Base-by-base conservation (phyloP, 2,888 invertebrate species). In the Oscheius sp. region DNA sequence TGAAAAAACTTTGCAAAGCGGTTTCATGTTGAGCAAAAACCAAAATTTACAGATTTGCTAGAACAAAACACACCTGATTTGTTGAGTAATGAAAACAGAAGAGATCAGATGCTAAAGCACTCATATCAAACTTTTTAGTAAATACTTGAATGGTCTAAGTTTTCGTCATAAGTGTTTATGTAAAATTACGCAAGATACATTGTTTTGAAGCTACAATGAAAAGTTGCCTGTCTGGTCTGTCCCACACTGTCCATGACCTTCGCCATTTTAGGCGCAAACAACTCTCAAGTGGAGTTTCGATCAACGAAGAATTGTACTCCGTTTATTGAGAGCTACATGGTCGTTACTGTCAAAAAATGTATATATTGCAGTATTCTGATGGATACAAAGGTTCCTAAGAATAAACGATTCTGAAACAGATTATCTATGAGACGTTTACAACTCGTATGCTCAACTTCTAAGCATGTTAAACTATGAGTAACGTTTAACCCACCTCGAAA, bases 231-330 rank as follows among this genome's bases (percentile, higher is more conserved):
- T 7, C 68, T 53, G 68, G 68, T 68, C 53, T 33, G 21, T 35
- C 13, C 55, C 53, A n/a, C 32, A 11, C 48, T 33, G 55, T 68
- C 68, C 68, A 68, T 68, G 68, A 68, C 68, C 68, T 68, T 68
- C 53, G 55, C 68, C 68, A 68, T 68, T 68, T 68, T 68, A 68
- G 68, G 53, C 68, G 55, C 68, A 68, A 68, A 68, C 68, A 68
- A 51, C 53, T 68, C 55, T 68, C 55, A 35, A 68, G 68, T 68
- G 68, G 65, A 55, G 42, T 63, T 63, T 63, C 63, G n/a, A 47
- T 47, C 42, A 63, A 37, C 47, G 63, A 48, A n/a, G 48, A 63
- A 63, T 63, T 63, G 63, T 63, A 63, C 63, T 63, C 63, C 63
- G 63, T 63, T 63, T 63, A 42, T 42, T 42, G 42, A 42, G 42